Conservation (phyloP, 2,797 vertebrate genomes). For the Anguilla megastoma region DNA sequence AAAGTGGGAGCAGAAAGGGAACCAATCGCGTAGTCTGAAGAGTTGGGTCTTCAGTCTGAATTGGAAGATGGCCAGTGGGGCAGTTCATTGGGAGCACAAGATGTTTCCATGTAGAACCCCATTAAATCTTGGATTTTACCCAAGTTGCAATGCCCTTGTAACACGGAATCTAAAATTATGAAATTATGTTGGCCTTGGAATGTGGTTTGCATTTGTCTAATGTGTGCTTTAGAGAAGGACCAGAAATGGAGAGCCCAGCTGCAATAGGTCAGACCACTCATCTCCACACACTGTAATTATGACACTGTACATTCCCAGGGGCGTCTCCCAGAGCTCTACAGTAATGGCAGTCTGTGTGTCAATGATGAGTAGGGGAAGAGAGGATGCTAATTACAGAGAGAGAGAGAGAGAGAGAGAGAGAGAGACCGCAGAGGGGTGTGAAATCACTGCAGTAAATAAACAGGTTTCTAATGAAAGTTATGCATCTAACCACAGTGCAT, state of each 20-base stretch:
- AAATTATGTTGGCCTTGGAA: not conserved
- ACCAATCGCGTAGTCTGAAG: not conserved
- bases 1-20: too few species aligned
- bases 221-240: not conserved
- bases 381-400: constrained; percentile 14
- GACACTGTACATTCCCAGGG: not conserved
- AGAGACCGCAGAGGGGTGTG: constrained; percentile 11
- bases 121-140: not conserved
- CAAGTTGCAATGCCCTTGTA: not conserved
- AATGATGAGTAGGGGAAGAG: not conserved
- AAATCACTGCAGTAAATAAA: not conserved
- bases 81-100: not conserved
- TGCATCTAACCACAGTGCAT: not conserved
- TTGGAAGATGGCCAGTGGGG: not conserved
- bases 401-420: constrained; percentile 7
- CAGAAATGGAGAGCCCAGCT: constrained; percentile 2
- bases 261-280: not conserved
- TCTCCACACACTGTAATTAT: constrained; percentile 3
- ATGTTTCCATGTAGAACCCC: not conserved
- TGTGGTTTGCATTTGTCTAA: not conserved
- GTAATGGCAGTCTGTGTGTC: constrained; percentile 1
- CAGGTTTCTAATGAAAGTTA: not conserved
- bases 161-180: not conserved
- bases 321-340: not conserved
- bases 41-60: not conserved